These are phyloP conservation scores for Polydrusus tereticollis DNA, from an alignment of 2,888 invertebrate species.

Conservation along the genomic window DNA sequence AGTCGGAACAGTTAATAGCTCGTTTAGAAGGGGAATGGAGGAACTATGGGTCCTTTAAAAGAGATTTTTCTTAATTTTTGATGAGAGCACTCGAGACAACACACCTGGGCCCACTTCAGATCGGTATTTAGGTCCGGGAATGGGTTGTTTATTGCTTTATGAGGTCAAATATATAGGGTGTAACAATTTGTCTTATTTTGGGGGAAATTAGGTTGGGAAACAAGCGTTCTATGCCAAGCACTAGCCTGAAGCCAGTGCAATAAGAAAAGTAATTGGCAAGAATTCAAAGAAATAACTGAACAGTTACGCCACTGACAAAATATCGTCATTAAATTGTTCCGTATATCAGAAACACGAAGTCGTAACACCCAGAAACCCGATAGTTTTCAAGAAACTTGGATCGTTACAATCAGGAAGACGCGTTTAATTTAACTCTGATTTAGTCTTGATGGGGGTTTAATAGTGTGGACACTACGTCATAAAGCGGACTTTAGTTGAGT, in stretches of 20 bases:
- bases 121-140: no score
- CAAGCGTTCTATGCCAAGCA: no score
- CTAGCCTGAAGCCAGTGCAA: no score
- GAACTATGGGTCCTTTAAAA: background rate
- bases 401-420: slow-evolving; percentile 14
- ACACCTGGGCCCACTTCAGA: slow-evolving; percentile 19
- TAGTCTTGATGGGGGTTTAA: slow-evolving; percentile 1
- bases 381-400: slow-evolving; percentile 14
- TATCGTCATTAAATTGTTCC: background rate
- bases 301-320: background rate
- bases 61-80: slow-evolving; percentile 36
- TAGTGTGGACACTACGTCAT: slow-evolving; percentile 13
- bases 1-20: slow-evolving; percentile 30
- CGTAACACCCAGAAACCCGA: slow-evolving; percentile 12
- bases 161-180: no score
- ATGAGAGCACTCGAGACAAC: background rate
- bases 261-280: no score
- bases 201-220: no score
- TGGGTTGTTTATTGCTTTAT: no score
- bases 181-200: no score
- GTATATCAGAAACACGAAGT: slow-evolving; percentile 1
- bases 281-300: no score
- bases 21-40: slow-evolving; percentile 16
- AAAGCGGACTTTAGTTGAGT: background rate
- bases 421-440: slow-evolving; percentile 13